These are phyloP conservation scores for Tapirus indicus DNA, from an alignment of 2,797 vertebrate species.

Conservation along the genomic window DNA sequence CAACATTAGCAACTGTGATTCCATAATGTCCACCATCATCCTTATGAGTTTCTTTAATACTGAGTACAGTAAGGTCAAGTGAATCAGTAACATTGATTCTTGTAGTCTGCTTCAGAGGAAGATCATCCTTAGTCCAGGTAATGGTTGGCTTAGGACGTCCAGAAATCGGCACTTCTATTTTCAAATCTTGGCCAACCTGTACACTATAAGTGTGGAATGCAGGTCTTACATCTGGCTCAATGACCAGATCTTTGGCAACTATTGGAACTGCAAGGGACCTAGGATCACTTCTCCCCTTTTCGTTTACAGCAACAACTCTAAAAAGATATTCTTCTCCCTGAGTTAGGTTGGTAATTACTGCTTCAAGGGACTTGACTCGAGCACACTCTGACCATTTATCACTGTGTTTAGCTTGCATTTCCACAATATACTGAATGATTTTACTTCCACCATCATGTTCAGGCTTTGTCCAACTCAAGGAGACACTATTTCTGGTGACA, in stretches of 20 bases:
- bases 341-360: constrained; percentile 94
- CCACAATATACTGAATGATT: constrained; percentile 97
- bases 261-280: constrained; percentile 96
- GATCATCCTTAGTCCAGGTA: constrained; percentile 96
- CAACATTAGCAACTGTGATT: constrained; percentile 93
- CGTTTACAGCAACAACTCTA: constrained; percentile 97
- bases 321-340: constrained; percentile 98
- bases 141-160: constrained; percentile 97
- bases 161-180: constrained; percentile 95
- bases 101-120: constrained; percentile 95
- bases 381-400: constrained; percentile 97
- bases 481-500: constrained; percentile 97
- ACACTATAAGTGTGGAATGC: constrained; percentile 96
- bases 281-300: constrained; percentile 99
- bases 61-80: constrained; percentile 91
- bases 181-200: constrained; percentile 96
- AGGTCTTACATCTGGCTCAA: constrained; percentile 97
- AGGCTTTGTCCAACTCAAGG: constrained; percentile 97
- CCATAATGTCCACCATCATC: constrained; percentile 97
- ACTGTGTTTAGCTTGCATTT: constrained; percentile 96
- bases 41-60: constrained; percentile 95
- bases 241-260: constrained; percentile 97
- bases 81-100: constrained; percentile 94
- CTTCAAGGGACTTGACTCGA: constrained; percentile 96
- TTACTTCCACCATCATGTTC: constrained; percentile 98